Evolutionary conservation across 2,888 invertebrate genomes (phyloP), one percentile per base, ranked within the genome.

Genomic region (Hermaeophaga mercurialis): DNA sequence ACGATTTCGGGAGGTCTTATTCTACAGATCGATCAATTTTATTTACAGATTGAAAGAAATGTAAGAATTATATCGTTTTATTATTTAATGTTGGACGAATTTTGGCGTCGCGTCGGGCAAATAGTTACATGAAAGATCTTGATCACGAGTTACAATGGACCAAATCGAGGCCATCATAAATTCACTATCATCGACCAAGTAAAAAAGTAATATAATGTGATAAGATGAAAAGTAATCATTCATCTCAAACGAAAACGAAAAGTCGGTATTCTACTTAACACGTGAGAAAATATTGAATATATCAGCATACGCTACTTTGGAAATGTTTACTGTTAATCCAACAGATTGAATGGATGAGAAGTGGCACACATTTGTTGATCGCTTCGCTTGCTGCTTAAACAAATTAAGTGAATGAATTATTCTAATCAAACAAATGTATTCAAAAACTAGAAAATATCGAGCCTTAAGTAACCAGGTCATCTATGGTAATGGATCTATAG

Each of bases 201-300:
- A 34, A 47, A 47, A 47, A 36, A 36, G 17, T 24, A 22, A 43
- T 22, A 33, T 22, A 28, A 28, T 28, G 14, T 38, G 28, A 38
- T 28, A 39, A 38, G 28, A 49, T 26, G 26, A 38, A 49, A 49
- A 49, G 48, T 49, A 49, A 38, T 38, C 18, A 15, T 47, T 26
- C 1, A 47, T 36, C 15, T 11, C 24, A 24, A 28, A 49, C 28
- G 48, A 49, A 49, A 49, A 49, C 38, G 48, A 38, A 38, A 47
- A 24, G 2, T 17, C 7, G 43, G 14, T 15, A 36, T 24, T 19
- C 46, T 33, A 34, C 34, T 15, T n/a, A 14, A 1, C 36, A 17
- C 36, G 36, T 36, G 36, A 17, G 36, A 36, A 36, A 36, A 36
- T 36, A 36, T 15, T 15, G 17, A 14, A 36, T 15, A 2, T 22